Evolutionary conservation across 2,797 vertebrate species (phyloP).

Genomic region (Cirrhinus molitorella): DNA sequence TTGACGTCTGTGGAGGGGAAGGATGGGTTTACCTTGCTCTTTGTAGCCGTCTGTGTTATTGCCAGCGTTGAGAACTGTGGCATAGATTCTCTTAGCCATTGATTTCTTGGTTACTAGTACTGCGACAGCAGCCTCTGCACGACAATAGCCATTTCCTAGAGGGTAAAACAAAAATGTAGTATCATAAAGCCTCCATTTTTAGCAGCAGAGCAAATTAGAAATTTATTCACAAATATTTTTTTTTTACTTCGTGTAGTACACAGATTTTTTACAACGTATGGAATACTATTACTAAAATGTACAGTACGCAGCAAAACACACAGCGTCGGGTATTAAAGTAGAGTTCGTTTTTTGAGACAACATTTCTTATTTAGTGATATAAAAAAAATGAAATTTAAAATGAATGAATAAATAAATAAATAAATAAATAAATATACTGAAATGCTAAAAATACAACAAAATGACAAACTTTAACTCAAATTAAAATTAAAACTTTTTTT

Average conservation of each 20-base stretch:
- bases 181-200: background rate
- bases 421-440: no score
- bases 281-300: background rate
- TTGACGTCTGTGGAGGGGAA: background rate
- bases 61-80: conserved; percentile 90
- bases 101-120: conserved; percentile 88
- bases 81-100: conserved; percentile 89
- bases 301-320: background rate
- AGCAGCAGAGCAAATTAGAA: background rate
- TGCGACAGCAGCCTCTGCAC: conserved; percentile 89
- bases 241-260: background rate
- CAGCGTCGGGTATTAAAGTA: background rate
- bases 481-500: no score
- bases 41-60: conserved; percentile 96
- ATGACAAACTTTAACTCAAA: no score
- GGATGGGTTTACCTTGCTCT: conserved; percentile 86
- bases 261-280: background rate
- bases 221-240: background rate
- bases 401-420: no score
- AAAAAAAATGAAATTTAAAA: no score
- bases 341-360: no score
- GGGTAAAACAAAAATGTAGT: background rate
- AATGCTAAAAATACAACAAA: no score
- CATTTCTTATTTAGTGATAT: no score
- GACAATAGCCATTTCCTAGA: conserved; percentile 93